phyloP scores from a whole-genome alignment of 2,888 invertebrate genomes.

The Scaptomyza tumidula region DNA sequence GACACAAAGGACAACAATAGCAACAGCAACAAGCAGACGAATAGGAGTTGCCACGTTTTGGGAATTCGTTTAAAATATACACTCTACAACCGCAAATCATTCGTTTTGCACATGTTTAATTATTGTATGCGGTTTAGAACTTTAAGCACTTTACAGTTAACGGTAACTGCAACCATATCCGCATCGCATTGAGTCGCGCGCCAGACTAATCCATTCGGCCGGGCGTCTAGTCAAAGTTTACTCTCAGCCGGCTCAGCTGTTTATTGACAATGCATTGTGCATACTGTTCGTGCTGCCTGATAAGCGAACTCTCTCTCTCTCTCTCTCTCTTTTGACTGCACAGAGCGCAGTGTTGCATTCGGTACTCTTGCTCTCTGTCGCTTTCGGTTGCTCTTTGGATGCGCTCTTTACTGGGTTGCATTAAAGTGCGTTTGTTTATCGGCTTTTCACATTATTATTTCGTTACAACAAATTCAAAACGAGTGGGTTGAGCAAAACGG shows the following conservation, averaged over 20 bases:
- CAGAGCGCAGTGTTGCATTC: slow-evolving; percentile 36
- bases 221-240: slow-evolving; percentile 24
- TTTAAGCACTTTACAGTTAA: slow-evolving; percentile 26
- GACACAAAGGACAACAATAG: slow-evolving; percentile 53
- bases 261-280: slow-evolving; percentile 27
- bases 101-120: slow-evolving; percentile 8
- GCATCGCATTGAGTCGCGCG: slow-evolving; percentile 70
- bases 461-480: slow-evolving; percentile 51
- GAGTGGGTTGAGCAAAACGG: slow-evolving; percentile 14
- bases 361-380: slow-evolving; percentile 4
- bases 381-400: slow-evolving; percentile 3
- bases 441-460: slow-evolving; percentile 59
- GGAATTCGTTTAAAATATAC: not conserved
- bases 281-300: not conserved
- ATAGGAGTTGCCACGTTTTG: slow-evolving; percentile 15
- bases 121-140: not conserved
- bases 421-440: slow-evolving; percentile 47
- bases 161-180: slow-evolving; percentile 36
- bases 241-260: slow-evolving; percentile 48
- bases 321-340: slow-evolving; percentile 22
- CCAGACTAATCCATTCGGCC: slow-evolving; percentile 62
- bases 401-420: slow-evolving; percentile 35
- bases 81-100: slow-evolving; percentile 6
- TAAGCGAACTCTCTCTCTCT: not conserved
- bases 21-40: slow-evolving; percentile 15